Percentiles rank a stretch among this genome's conserved stretches.
Conservation (phyloP, 2,797 vertebrate genomes). For the Gambusia yucatana region DNA sequence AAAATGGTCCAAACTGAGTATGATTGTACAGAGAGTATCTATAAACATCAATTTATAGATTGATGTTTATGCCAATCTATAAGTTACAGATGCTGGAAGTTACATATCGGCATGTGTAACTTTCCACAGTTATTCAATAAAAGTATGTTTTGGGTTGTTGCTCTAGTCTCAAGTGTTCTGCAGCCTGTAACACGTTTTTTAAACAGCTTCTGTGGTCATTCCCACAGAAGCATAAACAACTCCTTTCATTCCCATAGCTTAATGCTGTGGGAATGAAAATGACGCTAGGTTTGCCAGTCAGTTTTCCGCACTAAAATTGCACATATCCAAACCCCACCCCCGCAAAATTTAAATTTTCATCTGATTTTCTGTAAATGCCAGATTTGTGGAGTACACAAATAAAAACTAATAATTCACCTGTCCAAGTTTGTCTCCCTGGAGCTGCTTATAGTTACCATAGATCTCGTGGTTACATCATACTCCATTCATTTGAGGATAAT, state of each 20-base stretch:
- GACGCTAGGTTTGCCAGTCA: too few relatives aligned
- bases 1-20: background rate
- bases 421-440: background rate
- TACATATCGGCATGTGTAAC: too few relatives aligned
- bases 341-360: background rate
- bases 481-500: background rate
- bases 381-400: background rate
- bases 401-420: background rate
- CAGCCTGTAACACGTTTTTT: background rate
- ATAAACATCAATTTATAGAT: background rate
- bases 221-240: too few relatives aligned
- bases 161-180: background rate
- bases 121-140: background rate
- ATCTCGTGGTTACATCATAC: background rate
- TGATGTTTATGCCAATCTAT: too few relatives aligned
- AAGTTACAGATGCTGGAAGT: too few relatives aligned
- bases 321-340: rapidly evolving
- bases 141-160: background rate
- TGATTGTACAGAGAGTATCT: background rate
- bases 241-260: too few relatives aligned
- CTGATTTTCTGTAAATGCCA: background rate
- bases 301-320: background rate
- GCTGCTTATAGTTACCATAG: background rate
- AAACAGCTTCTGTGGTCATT: background rate
- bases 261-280: too few relatives aligned